Evolutionary conservation across 2,888 invertebrate species (phyloP), one percentile per base, ranked within the genome.

Genomic region (Ecdyonurus torrentis): DNA sequence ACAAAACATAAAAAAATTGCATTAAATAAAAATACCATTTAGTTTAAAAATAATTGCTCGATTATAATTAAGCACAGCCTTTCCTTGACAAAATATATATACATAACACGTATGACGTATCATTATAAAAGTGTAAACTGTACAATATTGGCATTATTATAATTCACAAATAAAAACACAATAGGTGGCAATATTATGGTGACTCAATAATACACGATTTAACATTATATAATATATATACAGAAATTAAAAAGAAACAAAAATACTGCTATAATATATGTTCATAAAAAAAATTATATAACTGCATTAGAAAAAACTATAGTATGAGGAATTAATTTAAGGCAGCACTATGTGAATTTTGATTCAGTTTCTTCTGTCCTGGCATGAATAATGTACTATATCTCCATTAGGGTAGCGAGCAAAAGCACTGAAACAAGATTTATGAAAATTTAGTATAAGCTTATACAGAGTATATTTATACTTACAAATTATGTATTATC

Each of bases 351-450:
- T 10, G 37, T 10, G 5, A 37, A 37, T 5, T 37, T 37, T 37
- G 37, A 37, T 37, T 55, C 55, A 55, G 3, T 7, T 18, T 22
- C 22, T 55, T 55, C 19, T 5, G 7, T 73, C 84, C 70, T 86
- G 85, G 74, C 97, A 97, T 2, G 90, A 92, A 72, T 90, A 92
- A 76, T 97, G 97, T 1, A 95, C 91, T 22, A 96, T 85, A 69
- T 91, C 89, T 1, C 93, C 94, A 74, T 89, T 89, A 1, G 95
- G 91, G 75, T 90, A 91, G 59, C 94, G 81, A 3, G 94, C 91
- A 75, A 97, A 91, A 23, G 96, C 95, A 77, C 93, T 88, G 76
- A 67, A 81, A 78, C 67, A n/a, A n/a, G n/a, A n/a, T n/a, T n/a
- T n/a, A n/a, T n/a, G n/a, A n/a, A n/a, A n/a, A n/a, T n/a, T n/a